These are phyloP conservation scores for Sarcophaga caerulescens DNA, from an alignment of 2,888 invertebrate genomes.

Conservation along the genomic window DNA sequence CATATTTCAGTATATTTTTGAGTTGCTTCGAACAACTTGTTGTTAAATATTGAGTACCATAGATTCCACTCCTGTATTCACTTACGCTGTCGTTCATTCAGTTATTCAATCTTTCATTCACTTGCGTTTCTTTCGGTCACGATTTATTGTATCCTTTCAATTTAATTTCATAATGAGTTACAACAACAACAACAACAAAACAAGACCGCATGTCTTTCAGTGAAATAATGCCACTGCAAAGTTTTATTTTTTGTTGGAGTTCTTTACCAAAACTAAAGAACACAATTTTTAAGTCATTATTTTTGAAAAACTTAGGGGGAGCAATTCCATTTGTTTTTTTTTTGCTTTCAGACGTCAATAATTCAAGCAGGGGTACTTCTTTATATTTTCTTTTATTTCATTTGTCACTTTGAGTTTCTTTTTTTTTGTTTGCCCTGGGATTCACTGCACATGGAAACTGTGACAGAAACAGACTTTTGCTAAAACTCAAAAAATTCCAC, in stretches of 20 bases:
- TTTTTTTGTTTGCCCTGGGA: conserved; percentile 22
- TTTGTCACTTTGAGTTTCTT: conserved; percentile 18
- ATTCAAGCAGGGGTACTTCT: conserved; percentile 13
- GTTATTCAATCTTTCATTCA: not conserved
- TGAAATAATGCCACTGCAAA: conserved; percentile 58
- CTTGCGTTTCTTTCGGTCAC: conserved; percentile 22
- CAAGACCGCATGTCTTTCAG: not conserved
- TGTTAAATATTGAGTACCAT: not conserved
- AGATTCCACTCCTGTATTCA: not conserved
- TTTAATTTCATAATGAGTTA: conserved; percentile 30
- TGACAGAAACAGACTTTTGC: conserved; percentile 35
- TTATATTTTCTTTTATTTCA: not conserved
- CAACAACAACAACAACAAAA: too few relatives aligned
- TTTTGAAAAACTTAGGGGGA: conserved; percentile 32
- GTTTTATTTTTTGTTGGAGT: conserved; percentile 22
- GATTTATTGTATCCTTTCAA: conserved; percentile 65
- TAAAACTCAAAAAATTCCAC: conserved; percentile 28
- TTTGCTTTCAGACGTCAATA: not conserved
- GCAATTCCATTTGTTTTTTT: not conserved
- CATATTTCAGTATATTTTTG: too few relatives aligned
- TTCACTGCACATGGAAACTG: conserved; percentile 47
- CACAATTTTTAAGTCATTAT: not conserved
- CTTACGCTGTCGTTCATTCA: conserved; percentile 7
- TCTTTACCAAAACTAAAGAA: not conserved
- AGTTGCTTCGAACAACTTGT: not conserved